Percentiles rank a stretch among this genome's conserved stretches.
phyloP scores from a whole-genome alignment of 2,797 vertebrate genomes.

The Macroramphosus scolopax region DNA sequence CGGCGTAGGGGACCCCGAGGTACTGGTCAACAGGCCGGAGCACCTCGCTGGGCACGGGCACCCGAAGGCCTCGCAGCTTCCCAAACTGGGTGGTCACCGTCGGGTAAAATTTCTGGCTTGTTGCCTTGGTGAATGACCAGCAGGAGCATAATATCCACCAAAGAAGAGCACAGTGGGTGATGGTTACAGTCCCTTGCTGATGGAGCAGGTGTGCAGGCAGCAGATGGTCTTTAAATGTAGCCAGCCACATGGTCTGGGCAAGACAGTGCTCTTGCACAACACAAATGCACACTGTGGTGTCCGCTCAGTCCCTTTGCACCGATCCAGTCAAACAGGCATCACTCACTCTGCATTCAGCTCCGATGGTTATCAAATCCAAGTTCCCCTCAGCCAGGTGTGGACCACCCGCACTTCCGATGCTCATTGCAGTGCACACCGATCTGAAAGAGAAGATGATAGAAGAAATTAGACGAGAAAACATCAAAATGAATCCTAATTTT shows the following conservation, averaged over 20 bases:
- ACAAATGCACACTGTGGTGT: slow-evolving; percentile 65
- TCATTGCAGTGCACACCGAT: slow-evolving; percentile 62
- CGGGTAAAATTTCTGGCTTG: slow-evolving; percentile 82
- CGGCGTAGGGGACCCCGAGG: slow-evolving; percentile 87
- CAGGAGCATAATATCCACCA: slow-evolving; percentile 77
- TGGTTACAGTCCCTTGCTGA: slow-evolving; percentile 69
- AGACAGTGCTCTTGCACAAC: slow-evolving; percentile 55
- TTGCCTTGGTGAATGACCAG: slow-evolving; percentile 74
- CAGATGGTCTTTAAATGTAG: slow-evolving; percentile 72
- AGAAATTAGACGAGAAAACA: slow-evolving; percentile 26
- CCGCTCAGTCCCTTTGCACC: slow-evolving; percentile 57
- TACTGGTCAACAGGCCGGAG: slow-evolving; percentile 84
- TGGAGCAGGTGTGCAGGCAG: slow-evolving; percentile 73
- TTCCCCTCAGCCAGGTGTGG: slow-evolving; percentile 46
- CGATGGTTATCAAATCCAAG: slow-evolving; percentile 54
- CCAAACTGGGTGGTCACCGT: slow-evolving; percentile 89
- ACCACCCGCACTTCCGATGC: slow-evolving; percentile 36
- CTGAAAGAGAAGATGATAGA: slow-evolving; percentile 46
- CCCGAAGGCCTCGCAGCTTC: slow-evolving; percentile 84
- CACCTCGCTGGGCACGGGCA: slow-evolving; percentile 86
- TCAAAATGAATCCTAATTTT: too few species aligned
- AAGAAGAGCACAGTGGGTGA: slow-evolving; percentile 75
- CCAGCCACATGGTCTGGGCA: slow-evolving; percentile 74
- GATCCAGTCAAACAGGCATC: slow-evolving; percentile 66
- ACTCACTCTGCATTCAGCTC: slow-evolving; percentile 49